Base-by-base conservation (phyloP, 2,797 vertebrate genomes). In the Remorina albescens region DNA sequence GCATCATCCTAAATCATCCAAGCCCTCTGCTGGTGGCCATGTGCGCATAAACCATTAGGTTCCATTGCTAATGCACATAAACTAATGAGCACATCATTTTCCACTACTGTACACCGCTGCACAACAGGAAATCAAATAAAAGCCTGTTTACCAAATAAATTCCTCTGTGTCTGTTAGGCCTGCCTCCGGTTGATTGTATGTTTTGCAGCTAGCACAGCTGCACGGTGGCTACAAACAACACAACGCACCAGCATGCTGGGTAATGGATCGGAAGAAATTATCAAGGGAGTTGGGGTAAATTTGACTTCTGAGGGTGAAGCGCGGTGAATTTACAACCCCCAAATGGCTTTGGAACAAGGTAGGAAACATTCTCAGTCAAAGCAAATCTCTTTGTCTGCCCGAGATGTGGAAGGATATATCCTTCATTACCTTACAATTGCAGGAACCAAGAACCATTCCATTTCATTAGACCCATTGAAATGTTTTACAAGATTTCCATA, bases 21-120 rank as follows among this genome's bases (percentile, higher is more conserved):
- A 71, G 68, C 76, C 57, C 85, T 85, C 86, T 30, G 76, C 86
- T 87, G 88, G 86, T 91, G 84, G 80, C 82, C 89, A 85, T 56
- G 86, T 91, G 86, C 92, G 88, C 91, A 93, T 92, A 93, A 94
- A 91, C 92, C 91, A 94, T 95, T 93, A 94, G 86, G 82, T 71
- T 83, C 83, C 84, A 71, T 80, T 69, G 81, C 92, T 93, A 94
- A 94, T 91, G 93, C 88, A 89, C 89, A 92, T 82, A 93, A 89
- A 86, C 90, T 94, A 94, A 95, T 92, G 93, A 94, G 90, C 85
- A 84, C 90, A 85, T 83, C 67, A 74, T 82, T 88, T 71, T 60
- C 82, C 66, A 59, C 83, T 46, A 86, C 86, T 86, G 81, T 71
- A 81, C 9, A 49, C 53, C 3, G 5, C 72, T 15, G 80, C 91